Evolutionary conservation across 2,888 invertebrate species (phyloP), one percentile per base, ranked within the genome.

Genomic region (Beris morrisii): DNA sequence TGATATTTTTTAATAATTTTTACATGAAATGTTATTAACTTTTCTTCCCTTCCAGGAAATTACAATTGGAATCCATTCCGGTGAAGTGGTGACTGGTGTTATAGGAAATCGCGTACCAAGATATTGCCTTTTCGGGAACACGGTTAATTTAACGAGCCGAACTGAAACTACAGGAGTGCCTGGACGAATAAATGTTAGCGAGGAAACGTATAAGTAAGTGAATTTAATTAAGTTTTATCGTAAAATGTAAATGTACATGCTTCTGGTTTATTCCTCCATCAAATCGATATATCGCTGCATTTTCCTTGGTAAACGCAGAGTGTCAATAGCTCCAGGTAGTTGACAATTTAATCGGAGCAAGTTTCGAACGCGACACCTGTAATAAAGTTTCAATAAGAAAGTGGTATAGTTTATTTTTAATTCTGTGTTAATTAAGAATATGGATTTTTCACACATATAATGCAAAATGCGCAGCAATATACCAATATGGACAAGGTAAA

Each of bases 91-190:
- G 61, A 95, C 95, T 0, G 95, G 95, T 12, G 95, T 95, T 6
- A 95, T 95, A 70, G 95, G 95, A 3, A 93, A 95, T 80, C 87
- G 95, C 69, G 95, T 95, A 92, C 95, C 95, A 0, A 87, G 95
- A 32, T 95, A 94, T 79, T 93, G 93, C 74, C 86, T 96, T 38
- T 96, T 95, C 75, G 95, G 95, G 5, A 95, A 96, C 81, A 95
- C 95, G 0, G 95, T 96, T 12, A 96, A 96, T 82, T 80, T 95
- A 69, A 95, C 95, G 64, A 95, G 94, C 79, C 87, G 95, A 69
- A 95, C 95, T 1, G 95, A 96, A 81, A 95, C 95, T 22, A 95
- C 95, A 0, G 95, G 95, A 0, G 87, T 88, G 57, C 89, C 90
- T 12, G 95, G 95, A 28, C 88, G 87, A 74, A 95, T 95, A 73